A percentile compares a stretch with the other conserved stretches of the same genome.
These are phyloP conservation scores for Synanceia verrucosa DNA, from an alignment of 2,797 vertebrate genomes.

Conservation along the genomic window DNA sequence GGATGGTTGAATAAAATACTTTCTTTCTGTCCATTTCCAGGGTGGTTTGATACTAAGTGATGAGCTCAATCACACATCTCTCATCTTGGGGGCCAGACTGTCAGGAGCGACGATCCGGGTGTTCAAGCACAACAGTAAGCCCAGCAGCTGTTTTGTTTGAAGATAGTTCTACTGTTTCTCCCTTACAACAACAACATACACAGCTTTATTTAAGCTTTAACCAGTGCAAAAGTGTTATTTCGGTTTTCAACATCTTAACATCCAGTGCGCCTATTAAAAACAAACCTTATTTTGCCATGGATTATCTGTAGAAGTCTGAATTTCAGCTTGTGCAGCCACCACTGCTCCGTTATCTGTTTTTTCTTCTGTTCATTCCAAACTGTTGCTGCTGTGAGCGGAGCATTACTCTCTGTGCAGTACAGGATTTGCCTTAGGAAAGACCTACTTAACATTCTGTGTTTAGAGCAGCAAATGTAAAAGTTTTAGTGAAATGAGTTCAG, in stretches of 20 bases:
- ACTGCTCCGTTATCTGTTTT: slow-evolving; percentile 1
- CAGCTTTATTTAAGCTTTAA: not conserved
- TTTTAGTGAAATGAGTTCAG: slow-evolving; percentile 56
- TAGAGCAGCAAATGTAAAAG: slow-evolving; percentile 57
- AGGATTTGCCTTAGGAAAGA: slow-evolving; percentile 64
- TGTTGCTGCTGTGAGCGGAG: slow-evolving; percentile 31
- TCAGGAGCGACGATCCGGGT: slow-evolving; percentile 91
- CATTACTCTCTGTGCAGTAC: slow-evolving; percentile 28
- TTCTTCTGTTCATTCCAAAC: slow-evolving; percentile 22
- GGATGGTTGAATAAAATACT: not conserved
- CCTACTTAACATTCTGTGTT: slow-evolving; percentile 67
- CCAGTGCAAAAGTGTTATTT: not conserved
- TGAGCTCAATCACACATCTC: slow-evolving; percentile 93
- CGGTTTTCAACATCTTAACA: not conserved
- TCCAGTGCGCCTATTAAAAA: not conserved
- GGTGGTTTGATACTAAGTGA: slow-evolving; percentile 96
- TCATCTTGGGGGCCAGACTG: slow-evolving; percentile 91
- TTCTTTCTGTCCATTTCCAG: slow-evolving; percentile 74
- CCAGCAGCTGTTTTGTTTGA: slow-evolving; percentile 1
- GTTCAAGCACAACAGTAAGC: slow-evolving; percentile 98
- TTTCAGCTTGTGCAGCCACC: slow-evolving; percentile 14
- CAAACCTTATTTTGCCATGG: not conserved
- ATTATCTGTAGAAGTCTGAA: slow-evolving; percentile 7
- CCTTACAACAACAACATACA: not conserved
- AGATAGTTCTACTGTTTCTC: not conserved